A percentile compares a stretch with the other conserved stretches of the same genome.
These are phyloP conservation scores for Drosophila kanapiae DNA, from an alignment of 1,140 invertebrate species.

Conservation along the genomic window DNA sequence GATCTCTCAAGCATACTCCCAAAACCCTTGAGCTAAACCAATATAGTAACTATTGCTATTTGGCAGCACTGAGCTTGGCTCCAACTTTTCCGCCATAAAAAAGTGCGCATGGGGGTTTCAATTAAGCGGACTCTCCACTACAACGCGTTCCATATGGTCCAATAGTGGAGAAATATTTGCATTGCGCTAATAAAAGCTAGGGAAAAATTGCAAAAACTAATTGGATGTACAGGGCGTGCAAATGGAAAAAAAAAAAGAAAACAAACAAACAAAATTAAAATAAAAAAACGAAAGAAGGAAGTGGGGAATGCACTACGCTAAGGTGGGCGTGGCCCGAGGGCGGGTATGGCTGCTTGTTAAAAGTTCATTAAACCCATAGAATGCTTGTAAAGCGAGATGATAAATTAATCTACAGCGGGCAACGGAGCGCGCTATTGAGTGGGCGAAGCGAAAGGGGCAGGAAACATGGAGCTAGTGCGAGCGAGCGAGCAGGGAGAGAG, in stretches of 20 bases:
- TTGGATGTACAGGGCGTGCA: slow-evolving; percentile 65
- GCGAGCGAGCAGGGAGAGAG: slow-evolving; percentile 35
- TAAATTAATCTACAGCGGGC: slow-evolving; percentile 83
- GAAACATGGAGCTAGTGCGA: slow-evolving; percentile 7
- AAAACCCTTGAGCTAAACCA: slow-evolving; percentile 3
- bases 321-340: slow-evolving; percentile 22
- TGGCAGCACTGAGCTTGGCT: slow-evolving; percentile 8
- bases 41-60: slow-evolving; percentile 13
- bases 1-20: background rate
- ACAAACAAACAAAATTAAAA: slow-evolving; percentile 27
- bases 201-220: slow-evolving; percentile 74
- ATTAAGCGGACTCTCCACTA: slow-evolving; percentile 37
- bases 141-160: slow-evolving; percentile 47
- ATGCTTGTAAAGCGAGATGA: slow-evolving; percentile 83
- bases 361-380: slow-evolving; percentile 83
- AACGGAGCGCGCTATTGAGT: slow-evolving; percentile 79
- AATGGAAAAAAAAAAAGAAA: slow-evolving; percentile 26
- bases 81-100: slow-evolving; percentile 20
- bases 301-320: slow-evolving; percentile 36
- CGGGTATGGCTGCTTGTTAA: slow-evolving; percentile 73
- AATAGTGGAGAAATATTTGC: slow-evolving; percentile 68
- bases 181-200: slow-evolving; percentile 76
- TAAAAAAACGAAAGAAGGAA: slow-evolving; percentile 35
- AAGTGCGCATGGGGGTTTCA: slow-evolving; percentile 24
- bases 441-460: slow-evolving; percentile 47